A percentile compares a stretch with the other conserved stretches of the same genome.
phyloP scores from a whole-genome alignment of 2,797 vertebrate species.

The Hirundo rustica region DNA sequence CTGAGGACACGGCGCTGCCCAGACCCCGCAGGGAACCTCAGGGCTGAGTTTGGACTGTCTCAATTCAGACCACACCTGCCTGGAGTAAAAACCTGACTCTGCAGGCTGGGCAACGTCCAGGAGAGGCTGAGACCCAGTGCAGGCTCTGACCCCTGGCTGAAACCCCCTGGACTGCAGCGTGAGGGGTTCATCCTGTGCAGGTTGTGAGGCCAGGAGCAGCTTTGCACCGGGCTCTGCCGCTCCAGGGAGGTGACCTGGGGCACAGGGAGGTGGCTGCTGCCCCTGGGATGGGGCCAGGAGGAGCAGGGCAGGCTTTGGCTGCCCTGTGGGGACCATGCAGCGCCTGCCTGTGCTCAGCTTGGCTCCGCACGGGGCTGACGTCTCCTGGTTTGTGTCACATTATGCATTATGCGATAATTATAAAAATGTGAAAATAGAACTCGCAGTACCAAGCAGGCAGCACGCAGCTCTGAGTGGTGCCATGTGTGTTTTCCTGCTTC shows the following conservation, averaged over 20 bases:
- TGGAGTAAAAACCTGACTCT: background rate
- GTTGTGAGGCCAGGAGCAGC: background rate
- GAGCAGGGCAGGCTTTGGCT: background rate
- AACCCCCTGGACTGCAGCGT: background rate
- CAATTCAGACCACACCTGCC: background rate
- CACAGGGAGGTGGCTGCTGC: background rate
- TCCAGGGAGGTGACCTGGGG: background rate
- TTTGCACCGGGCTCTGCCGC: background rate
- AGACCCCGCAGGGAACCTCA: fast-evolving
- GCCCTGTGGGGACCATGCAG: background rate
- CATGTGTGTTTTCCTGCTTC: constrained; percentile 11
- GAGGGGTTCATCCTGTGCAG: background rate
- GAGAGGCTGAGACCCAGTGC: background rate
- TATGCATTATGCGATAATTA: constrained; percentile 38
- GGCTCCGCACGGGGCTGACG: background rate
- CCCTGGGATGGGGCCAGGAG: background rate
- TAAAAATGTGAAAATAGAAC: constrained; percentile 29
- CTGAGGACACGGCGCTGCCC: background rate
- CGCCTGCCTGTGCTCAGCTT: background rate
- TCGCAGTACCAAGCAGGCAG: constrained; percentile 1
- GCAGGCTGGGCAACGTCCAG: background rate
- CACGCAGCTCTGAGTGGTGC: background rate
- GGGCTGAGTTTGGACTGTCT: background rate
- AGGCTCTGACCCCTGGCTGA: background rate
- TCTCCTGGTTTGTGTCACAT: background rate